Evolutionary conservation across 2,888 invertebrate genomes (phyloP).

Genomic region (Tortricodes alternella): DNA sequence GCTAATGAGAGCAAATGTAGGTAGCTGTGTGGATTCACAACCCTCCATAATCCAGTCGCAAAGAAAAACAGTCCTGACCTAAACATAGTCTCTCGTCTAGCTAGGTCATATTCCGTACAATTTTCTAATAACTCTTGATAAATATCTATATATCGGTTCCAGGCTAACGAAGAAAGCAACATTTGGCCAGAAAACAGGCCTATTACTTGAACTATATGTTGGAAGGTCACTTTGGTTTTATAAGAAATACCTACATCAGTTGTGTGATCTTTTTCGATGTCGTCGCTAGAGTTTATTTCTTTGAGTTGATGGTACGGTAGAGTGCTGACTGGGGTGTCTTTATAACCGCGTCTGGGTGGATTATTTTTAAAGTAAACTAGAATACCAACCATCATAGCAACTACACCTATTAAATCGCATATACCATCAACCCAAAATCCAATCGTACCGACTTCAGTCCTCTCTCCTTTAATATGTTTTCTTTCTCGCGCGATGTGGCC

Average conservation of each 20-base stretch:
- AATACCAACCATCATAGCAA: slow-evolving; percentile 87
- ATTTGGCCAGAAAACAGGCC: slow-evolving; percentile 87
- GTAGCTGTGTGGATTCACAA: slow-evolving; percentile 90
- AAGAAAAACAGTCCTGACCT: slow-evolving; percentile 89
- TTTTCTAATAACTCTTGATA: slow-evolving; percentile 90
- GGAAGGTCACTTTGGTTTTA: slow-evolving; percentile 86
- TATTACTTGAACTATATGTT: slow-evolving; percentile 85
- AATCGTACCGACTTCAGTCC: slow-evolving; percentile 89
- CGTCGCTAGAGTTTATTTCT: slow-evolving; percentile 68
- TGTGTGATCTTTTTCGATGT: slow-evolving; percentile 69
- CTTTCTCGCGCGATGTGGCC: slow-evolving; percentile 92
- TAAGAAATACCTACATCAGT: slow-evolving; percentile 83
- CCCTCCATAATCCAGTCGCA: slow-evolving; percentile 88
- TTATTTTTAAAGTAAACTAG: slow-evolving; percentile 87
- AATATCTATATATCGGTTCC: slow-evolving; percentile 92
- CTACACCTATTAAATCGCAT: slow-evolving; percentile 90
- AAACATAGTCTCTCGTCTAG: slow-evolving; percentile 82
- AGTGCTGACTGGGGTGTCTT: slow-evolving; percentile 83
- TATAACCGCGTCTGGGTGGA: slow-evolving; percentile 88
- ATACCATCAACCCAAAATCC: slow-evolving; percentile 93
- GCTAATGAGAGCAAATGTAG: slow-evolving; percentile 88
- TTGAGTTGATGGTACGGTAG: slow-evolving; percentile 75
- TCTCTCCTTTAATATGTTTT: slow-evolving; percentile 88
- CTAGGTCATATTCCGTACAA: slow-evolving; percentile 75
- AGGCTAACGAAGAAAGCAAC: slow-evolving; percentile 88